Base-by-base conservation (phyloP, 2,797 vertebrate species). In the Enteromius afrohamiltoni region DNA sequence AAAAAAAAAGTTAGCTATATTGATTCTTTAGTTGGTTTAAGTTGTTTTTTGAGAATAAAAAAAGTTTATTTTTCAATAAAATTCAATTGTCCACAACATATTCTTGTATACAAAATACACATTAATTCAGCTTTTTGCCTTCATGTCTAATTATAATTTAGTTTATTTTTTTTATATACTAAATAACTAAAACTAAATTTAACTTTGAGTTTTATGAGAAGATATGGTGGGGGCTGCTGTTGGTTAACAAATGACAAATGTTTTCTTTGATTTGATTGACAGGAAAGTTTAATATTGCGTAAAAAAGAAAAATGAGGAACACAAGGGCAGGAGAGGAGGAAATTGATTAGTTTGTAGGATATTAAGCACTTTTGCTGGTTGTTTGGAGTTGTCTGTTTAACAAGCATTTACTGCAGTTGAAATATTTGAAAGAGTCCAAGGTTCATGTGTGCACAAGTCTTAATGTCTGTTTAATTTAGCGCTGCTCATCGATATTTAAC, bases 401-500 rank as follows among this genome's bases (percentile, higher is more conserved):
- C 34, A 77, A 60, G 29, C 0, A 0, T 74, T 34, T 34, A 7
- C 47, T 45, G 40, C 6, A 19, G 11, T 29, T 45, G 37, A 29
- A 31, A 64, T 45, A 23, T 47, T 77, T 42, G 16, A 37, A 13
- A 40, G 58, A 58, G 68, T 81, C 19, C 67, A 47, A 60, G 17
- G 68, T 73, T 21, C 67, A 45, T 47, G 79, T 71, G 51, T 62
- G 40, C 68, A 23, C 26, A 45, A 73, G 23, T 37, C 17, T 70
- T 31, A 31, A n/a, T 58, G 65, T 62, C 13, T 81, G 17, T 60
- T 80, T 11, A 42, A 21, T 70, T 58, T 70, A 31, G 19, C 55
- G 73, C 37, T 49, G 17, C 42, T 34, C n/a, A 2, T 58, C 31
- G 19, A 6, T 49, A 9, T 47, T 77, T 40, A 76, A 16, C 29